Percentiles rank a stretch among this genome's conserved stretches.
Conservation (phyloP, 2,888 invertebrate genomes). For the Platycheirus rosarum region DNA sequence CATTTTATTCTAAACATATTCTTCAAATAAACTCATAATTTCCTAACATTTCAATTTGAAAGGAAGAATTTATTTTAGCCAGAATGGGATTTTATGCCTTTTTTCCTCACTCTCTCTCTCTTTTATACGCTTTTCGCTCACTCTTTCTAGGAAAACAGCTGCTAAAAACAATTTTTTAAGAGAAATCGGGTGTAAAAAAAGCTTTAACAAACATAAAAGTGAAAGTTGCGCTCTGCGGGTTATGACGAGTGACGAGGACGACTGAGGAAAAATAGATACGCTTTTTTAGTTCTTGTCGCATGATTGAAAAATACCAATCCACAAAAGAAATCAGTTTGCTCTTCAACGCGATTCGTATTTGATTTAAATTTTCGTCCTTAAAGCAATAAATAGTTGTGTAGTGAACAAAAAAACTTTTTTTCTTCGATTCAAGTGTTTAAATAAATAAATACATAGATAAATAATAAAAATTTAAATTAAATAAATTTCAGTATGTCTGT, state of each 20-base stretch:
- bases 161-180: constrained; percentile 21
- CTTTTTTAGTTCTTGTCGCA: constrained; percentile 39
- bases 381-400: not conserved
- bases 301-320: constrained; percentile 45
- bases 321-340: constrained; percentile 37
- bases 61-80: too few relatives aligned
- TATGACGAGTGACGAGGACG: not conserved
- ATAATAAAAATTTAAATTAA: constrained; percentile 24
- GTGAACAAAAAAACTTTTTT: not conserved
- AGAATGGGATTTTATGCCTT: too few relatives aligned
- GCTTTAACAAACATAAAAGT: constrained; percentile 46
- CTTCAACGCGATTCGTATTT: constrained; percentile 44
- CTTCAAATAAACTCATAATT: too few relatives aligned
- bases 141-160: not conserved
- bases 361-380: constrained; percentile 53
- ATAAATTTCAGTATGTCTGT: constrained; percentile 28
- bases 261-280: constrained; percentile 18
- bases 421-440: not conserved
- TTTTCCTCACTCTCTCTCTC: too few relatives aligned
- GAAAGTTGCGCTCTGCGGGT: constrained; percentile 56
- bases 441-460: not conserved
- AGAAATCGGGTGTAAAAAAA: constrained; percentile 32
- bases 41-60: too few relatives aligned
- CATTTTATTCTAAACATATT: too few relatives aligned
- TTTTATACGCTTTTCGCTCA: too few relatives aligned